Percentiles rank a stretch among this genome's conserved stretches.
These are phyloP conservation scores for Heteronetta atricapilla DNA, from an alignment of 2,113 vertebrate species.

Conservation along the genomic window DNA sequence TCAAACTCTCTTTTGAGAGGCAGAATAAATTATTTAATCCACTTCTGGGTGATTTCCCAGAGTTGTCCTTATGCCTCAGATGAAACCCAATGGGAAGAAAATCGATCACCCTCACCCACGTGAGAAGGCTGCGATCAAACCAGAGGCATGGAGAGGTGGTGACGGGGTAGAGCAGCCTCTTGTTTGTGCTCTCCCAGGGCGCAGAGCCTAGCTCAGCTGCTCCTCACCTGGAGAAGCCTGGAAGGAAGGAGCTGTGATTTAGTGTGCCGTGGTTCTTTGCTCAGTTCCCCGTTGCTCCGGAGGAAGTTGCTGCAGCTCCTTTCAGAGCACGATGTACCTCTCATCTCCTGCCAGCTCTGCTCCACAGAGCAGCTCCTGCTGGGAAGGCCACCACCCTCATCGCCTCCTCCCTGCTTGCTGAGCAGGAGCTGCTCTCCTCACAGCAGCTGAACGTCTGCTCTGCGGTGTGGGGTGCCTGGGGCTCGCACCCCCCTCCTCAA, in stretches of 20 bases:
- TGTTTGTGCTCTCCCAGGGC: rapidly evolving
- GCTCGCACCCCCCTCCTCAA: background rate
- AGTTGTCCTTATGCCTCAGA: background rate
- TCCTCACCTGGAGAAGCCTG: conserved; percentile 23
- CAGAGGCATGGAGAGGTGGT: rapidly evolving
- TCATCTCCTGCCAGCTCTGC: conserved; percentile 51
- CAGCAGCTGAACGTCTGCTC: conserved; percentile 46
- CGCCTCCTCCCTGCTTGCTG: background rate
- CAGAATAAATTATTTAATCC: background rate
- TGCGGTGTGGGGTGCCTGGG: background rate
- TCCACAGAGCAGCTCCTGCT: background rate
- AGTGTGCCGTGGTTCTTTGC: background rate
- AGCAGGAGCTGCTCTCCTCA: background rate
- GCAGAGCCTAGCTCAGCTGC: background rate
- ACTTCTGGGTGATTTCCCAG: background rate
- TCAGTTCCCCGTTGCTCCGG: background rate
- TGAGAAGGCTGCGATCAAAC: background rate
- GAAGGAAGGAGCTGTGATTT: background rate
- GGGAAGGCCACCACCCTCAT: background rate
- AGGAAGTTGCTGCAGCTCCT: conserved; percentile 42
- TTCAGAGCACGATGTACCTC: background rate
- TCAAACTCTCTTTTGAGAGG: background rate
- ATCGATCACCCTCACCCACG: background rate
- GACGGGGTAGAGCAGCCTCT: background rate
- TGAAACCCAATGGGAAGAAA: background rate